Evolutionary conservation across 2,888 invertebrate species (phyloP), one percentile per base, ranked within the genome.

Genomic region (Dendrolimus pini): DNA sequence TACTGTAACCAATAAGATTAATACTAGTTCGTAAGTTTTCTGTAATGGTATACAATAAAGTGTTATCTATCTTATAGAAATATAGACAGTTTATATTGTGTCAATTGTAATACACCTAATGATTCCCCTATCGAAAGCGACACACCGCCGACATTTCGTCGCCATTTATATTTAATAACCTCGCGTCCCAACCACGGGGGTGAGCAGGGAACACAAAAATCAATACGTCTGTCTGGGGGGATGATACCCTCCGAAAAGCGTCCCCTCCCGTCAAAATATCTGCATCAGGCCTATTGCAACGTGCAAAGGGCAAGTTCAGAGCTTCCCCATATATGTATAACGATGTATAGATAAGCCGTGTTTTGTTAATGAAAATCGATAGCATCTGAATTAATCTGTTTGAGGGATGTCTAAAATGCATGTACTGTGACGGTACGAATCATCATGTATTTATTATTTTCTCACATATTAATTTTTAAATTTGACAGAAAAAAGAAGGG

Each of bases 151-250:
- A 74, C 73, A 77, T 82, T 81, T 82, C 80, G 74, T 67, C 80
- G 76, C 74, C 82, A 81, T 85, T 83, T 84, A 83, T 85, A 83
- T 85, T 85, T 83, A 85, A 85, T 85, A 85, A 83, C 77, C 82
- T 47, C 9, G 76, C 75, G 75, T 68, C 75, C 80, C 78, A 74
- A 76, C 72, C 72, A 73, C 66, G 76, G 76, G 80, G 78, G 80
- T 73, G 79, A 69, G 63, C 66, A 68, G 71, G 70, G 68, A 69
- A 65, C 65, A 70, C 80, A 80, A 83, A 84, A 85, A 86, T 87
- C 86, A 77, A 87, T 87, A 85, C 72, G 54, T 61, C 71, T 72
- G 86, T 87, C 86, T 87, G 85, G 80, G 80, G 84, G 85, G 85
- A 84, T 71, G 67, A 60, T 62, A 62, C 80, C 82, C 80, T 78